A percentile compares a stretch with the other conserved stretches of the same genome.
Evolutionary conservation across 2,797 vertebrate genomes (phyloP).

Genomic region (Emys orbicularis): DNA sequence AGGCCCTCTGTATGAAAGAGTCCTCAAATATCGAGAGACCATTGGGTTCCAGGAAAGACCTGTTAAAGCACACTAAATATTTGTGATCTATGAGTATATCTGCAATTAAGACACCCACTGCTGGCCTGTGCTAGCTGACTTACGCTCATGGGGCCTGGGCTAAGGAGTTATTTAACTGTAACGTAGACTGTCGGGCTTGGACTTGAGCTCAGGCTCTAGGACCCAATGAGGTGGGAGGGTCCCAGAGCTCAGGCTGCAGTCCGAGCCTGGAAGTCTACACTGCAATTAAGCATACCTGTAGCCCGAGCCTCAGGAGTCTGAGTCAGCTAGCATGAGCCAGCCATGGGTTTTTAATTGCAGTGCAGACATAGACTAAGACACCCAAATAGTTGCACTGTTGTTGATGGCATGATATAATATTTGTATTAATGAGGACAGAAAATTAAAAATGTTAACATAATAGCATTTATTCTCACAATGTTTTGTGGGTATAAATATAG

Average conservation of each 20-base stretch:
- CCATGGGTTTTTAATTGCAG: not conserved
- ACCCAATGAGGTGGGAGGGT: not conserved
- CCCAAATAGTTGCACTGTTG: not conserved
- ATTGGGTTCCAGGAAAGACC: not conserved
- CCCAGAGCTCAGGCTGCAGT: not conserved
- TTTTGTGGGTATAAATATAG: accelerated
- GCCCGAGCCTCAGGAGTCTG: not conserved
- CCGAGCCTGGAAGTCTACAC: not conserved
- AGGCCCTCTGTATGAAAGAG: not conserved
- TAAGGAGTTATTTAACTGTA: not conserved
- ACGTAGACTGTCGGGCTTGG: not conserved
- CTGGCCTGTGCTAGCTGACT: not conserved
- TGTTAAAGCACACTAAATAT: not conserved
- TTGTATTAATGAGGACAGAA: not conserved
- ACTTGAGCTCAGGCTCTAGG: not conserved
- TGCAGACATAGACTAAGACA: not conserved
- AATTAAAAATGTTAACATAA: not conserved
- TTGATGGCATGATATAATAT: not conserved
- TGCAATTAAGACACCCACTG: not conserved
- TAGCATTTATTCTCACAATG: not conserved
- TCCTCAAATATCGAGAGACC: not conserved
- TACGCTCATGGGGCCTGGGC: not conserved
- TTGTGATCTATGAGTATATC: not conserved
- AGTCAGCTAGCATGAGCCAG: not conserved
- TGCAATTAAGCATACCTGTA: not conserved